Evolutionary conservation across 92 coral and sea anemone species (phyloP).

Genomic region (Epizoanthus scotinus): DNA sequence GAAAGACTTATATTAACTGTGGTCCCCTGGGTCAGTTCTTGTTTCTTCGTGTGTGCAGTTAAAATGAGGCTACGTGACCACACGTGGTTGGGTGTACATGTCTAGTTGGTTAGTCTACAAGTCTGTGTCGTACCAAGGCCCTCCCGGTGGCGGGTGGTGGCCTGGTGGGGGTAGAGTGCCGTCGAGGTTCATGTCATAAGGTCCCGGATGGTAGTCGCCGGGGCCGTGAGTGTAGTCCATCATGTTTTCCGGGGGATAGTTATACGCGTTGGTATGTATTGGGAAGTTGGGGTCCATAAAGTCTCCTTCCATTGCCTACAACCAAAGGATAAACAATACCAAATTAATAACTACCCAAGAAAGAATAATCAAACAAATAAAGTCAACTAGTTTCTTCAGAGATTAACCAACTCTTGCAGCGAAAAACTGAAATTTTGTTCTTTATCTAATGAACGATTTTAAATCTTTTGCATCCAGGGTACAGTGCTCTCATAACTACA

Average conservation of each 20-base stretch:
- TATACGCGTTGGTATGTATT: conserved; percentile 67
- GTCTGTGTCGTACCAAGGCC: conserved; percentile 90
- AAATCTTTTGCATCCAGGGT: too few species aligned
- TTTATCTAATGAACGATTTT: too few species aligned
- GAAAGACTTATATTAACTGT: not conserved
- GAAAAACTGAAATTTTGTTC: too few species aligned
- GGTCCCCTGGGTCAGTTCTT: not conserved
- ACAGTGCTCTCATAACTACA: too few species aligned
- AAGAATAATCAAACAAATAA: not conserved
- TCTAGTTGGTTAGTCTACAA: conserved; percentile 46
- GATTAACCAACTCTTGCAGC: too few species aligned
- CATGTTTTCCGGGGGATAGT: conserved; percentile 76
- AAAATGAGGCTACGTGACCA: not conserved
- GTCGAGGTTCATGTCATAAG: conserved; percentile 73
- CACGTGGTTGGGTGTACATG: too few species aligned
- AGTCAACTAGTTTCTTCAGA: not conserved
- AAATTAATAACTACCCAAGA: not conserved
- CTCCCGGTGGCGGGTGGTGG: conserved; percentile 77
- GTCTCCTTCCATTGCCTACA: conserved; percentile 87
- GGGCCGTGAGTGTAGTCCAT: conserved; percentile 73
- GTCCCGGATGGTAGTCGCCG: conserved; percentile 73
- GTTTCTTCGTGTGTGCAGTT: conserved; percentile 6
- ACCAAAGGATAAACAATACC: not conserved
- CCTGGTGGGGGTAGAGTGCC: conserved; percentile 71
- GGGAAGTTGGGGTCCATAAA: conserved; percentile 67